phyloP scores from a whole-genome alignment of 2,113 vertebrate species.

The Pteronura brasiliensis region DNA sequence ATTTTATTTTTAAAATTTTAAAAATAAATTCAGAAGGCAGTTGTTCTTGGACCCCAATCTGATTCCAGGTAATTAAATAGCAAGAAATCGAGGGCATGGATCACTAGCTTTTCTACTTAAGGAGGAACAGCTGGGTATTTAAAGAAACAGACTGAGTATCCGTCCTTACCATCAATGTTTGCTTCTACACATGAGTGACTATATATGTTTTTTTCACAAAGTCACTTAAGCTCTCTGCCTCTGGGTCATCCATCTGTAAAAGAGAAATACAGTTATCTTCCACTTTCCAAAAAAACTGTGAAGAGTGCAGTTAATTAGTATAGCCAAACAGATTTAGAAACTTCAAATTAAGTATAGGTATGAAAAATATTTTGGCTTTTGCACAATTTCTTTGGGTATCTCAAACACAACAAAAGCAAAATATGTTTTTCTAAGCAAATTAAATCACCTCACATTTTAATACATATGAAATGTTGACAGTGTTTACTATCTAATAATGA shows the following conservation, averaged over 20 bases:
- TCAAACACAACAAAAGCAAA: not conserved
- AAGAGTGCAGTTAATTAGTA: constrained; percentile 9
- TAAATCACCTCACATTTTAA: not conserved
- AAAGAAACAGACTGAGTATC: not conserved
- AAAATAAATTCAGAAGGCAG: not conserved
- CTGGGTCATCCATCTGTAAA: not conserved
- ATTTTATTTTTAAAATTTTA: too few relatives aligned
- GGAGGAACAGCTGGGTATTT: not conserved
- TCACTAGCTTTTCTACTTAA: not conserved
- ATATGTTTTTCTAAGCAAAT: not conserved
- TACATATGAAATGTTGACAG: not conserved
- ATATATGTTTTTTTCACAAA: not conserved
- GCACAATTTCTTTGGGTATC: not conserved
- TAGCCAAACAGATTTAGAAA: constrained; percentile 16
- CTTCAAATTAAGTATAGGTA: not conserved
- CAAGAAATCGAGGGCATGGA: not conserved
- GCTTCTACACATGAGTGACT: not conserved
- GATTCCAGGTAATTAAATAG: constrained; percentile 45
- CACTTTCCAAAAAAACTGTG: not conserved
- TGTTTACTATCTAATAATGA: not conserved
- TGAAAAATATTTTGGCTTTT: not conserved
- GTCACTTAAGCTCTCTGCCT: not conserved
- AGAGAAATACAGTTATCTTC: constrained; percentile 37
- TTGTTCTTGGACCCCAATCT: not conserved
- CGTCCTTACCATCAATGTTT: not conserved